phyloP scores from a whole-genome alignment of 23 tunicate species.

The Halocynthia aurantium region DNA sequence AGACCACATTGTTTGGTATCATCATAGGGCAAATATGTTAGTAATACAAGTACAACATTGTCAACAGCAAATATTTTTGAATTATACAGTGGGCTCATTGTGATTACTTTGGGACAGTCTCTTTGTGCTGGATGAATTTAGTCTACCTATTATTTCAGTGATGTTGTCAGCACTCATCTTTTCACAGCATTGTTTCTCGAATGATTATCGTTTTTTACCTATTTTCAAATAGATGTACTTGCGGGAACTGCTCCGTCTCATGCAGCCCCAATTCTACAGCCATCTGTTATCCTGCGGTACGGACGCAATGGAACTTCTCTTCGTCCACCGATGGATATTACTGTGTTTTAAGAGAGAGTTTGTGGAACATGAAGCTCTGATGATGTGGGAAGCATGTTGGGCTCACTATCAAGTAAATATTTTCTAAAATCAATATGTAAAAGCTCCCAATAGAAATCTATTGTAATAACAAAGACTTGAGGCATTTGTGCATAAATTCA shows the following conservation, averaged over 20 bases:
- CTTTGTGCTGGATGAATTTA: background rate
- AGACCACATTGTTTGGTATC: too few relatives aligned
- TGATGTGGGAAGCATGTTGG: slow-evolving; percentile 89
- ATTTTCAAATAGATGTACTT: slow-evolving; percentile 36
- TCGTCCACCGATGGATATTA: slow-evolving; percentile 78
- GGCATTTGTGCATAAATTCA: too few relatives aligned
- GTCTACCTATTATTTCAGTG: background rate
- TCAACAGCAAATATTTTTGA: too few relatives aligned
- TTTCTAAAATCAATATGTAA: background rate
- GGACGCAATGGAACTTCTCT: slow-evolving; percentile 65
- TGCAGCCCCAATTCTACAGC: slow-evolving; percentile 45
- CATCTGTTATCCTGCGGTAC: slow-evolving; percentile 45
- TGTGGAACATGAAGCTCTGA: slow-evolving; percentile 60
- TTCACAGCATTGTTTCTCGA: background rate
- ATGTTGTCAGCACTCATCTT: background rate
- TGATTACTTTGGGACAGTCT: slow-evolving; percentile 1
- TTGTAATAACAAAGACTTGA: background rate
- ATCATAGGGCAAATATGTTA: too few relatives aligned
- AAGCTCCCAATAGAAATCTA: background rate
- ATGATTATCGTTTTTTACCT: background rate
- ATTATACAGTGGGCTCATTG: background rate
- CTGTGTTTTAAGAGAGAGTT: slow-evolving; percentile 82
- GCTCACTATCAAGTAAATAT: slow-evolving; percentile 52
- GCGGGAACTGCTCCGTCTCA: slow-evolving; percentile 49
- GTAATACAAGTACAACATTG: too few relatives aligned